Evolutionary conservation across 2,888 invertebrate species (phyloP), one percentile per base, ranked within the genome.

Genomic region (Clepsis dumicolana): DNA sequence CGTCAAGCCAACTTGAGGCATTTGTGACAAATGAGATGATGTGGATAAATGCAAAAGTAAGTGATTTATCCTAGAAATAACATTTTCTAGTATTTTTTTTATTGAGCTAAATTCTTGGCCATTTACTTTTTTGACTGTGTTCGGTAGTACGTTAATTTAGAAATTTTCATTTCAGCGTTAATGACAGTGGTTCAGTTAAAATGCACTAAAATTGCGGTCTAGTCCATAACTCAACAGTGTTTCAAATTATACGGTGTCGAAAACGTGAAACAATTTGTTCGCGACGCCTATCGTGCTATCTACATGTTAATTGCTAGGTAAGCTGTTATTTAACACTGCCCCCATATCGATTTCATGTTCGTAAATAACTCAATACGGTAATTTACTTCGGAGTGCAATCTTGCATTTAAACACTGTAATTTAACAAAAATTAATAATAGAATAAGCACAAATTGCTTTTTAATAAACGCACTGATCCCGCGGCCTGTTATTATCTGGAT

Each of bases 391-490:
- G 72, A 74, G 75, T 75, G 73, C 74, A 72, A 73, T 73, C 71
- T 77, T 70, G 74, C 73, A 72, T 74, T 64, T 75, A 76, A 80
- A 78, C 73, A 71, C 78, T 74, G 78, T 85, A 84, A 87, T 86
- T 83, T 85, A 80, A 84, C 79, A 80, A 80, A 84, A 80, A 83
- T 74, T 85, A 88, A 84, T 81, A 81, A 81, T 80, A 82, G 81
- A 86, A 87, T 85, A 83, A 82, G 83, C 80, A 80, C 80, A 73
- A 83, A 88, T 87, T 83, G 85, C 84, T 79, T 84, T 85, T 86
- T 87, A 89, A 87, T 88, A 85, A 82, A 82, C 77, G 77, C 75
- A 73, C 73, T 73, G 76, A 80, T 80, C 74, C 74, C 75, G 68
- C 75, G 74, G 78, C 74, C 79, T 74, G 77, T 82, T 80, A 88